A percentile compares a stretch with the other conserved stretches of the same genome.
Conservation (phyloP, 2,113 vertebrate species). For the Thermophis baileyi region DNA sequence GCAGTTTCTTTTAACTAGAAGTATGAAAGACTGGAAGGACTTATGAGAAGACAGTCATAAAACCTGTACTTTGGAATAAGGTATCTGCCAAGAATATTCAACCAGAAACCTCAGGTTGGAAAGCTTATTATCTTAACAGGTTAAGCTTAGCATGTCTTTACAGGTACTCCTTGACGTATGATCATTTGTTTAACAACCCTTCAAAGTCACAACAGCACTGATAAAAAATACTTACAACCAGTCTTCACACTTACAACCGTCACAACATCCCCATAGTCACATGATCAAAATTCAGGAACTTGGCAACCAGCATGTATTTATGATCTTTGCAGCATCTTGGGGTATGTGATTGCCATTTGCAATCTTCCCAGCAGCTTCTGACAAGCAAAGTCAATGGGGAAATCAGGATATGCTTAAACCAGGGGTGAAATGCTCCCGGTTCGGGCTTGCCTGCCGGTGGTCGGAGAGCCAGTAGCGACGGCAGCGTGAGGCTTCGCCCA, state of each 20-base stretch:
- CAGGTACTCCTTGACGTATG: not conserved
- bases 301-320: not conserved
- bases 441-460: no score
- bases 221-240: no score
- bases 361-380: not conserved
- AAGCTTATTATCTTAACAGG: not conserved
- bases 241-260: no score
- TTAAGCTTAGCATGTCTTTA: not conserved
- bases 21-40: not conserved
- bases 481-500: no score
- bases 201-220: no score
- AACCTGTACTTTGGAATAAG: not conserved
- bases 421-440: no score
- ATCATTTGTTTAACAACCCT: not conserved
- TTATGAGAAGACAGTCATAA: not conserved
- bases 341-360: not conserved
- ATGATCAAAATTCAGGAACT: not conserved
- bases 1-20: not conserved
- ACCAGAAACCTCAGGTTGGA: not conserved
- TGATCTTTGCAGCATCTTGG: not conserved
- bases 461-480: no score
- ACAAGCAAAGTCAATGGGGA: not conserved
- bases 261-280: no score
- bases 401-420: not conserved
- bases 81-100: not conserved